phyloP scores from a whole-genome alignment of 2,113 vertebrate species.

The Cryptomyrus ogoouensis region DNA sequence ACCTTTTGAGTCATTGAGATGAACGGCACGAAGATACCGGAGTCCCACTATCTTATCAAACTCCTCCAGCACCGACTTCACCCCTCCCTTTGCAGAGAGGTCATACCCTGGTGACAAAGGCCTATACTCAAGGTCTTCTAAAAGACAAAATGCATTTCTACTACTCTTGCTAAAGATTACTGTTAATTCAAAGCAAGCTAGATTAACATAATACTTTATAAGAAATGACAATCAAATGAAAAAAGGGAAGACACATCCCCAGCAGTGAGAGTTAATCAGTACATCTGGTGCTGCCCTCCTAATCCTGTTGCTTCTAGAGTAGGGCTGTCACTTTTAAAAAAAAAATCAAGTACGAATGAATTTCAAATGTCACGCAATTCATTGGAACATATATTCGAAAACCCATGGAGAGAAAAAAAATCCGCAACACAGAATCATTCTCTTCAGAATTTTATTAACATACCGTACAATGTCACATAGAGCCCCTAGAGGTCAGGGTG shows the following conservation, averaged over 20 bases:
- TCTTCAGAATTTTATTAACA: no score
- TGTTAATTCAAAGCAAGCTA: not conserved
- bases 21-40: slow-evolving; percentile 59
- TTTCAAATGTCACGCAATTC: no score
- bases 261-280: not conserved
- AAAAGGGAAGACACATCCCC: not conserved
- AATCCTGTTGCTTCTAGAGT: not conserved
- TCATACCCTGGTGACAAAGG: slow-evolving; percentile 53
- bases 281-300: not conserved
- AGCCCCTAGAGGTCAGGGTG: no score
- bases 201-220: not conserved
- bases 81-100: slow-evolving; percentile 55
- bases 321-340: no score
- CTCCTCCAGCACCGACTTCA: slow-evolving; percentile 57
- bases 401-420: no score
- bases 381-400: no score
- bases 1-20: slow-evolving; percentile 74
- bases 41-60: slow-evolving; percentile 63
- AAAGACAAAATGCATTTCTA: not conserved
- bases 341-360: no score
- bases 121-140: not conserved
- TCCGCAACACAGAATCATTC: no score
- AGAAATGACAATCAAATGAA: not conserved
- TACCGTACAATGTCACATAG: no score
- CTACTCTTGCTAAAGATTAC: not conserved